phyloP scores from a whole-genome alignment of 2,888 invertebrate genomes.

The Plebejus argus region DNA sequence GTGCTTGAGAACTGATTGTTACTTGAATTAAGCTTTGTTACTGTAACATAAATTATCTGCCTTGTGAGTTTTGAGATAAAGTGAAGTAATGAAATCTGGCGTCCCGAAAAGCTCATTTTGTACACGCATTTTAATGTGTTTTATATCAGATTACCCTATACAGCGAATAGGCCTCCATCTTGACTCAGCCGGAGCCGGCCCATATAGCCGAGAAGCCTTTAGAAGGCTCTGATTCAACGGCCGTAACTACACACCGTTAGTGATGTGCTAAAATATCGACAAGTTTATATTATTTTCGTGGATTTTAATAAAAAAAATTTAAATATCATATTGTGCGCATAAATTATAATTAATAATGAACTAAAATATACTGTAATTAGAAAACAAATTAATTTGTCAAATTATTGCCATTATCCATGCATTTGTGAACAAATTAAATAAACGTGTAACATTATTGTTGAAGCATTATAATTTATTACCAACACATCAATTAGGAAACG shows the following conservation, averaged over 20 bases:
- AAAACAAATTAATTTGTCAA: background rate
- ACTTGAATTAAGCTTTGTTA: too few relatives aligned
- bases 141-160: conserved; percentile 21
- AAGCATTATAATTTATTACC: background rate
- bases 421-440: background rate
- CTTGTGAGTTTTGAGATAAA: background rate
- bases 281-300: conserved; percentile 4
- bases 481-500: background rate
- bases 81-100: background rate
- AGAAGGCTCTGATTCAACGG: conserved; percentile 66
- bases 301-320: too few relatives aligned
- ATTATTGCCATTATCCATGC: background rate
- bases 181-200: conserved; percentile 39
- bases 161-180: conserved; percentile 13
- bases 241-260: conserved; percentile 67
- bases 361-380: too few relatives aligned
- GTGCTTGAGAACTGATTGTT: too few relatives aligned
- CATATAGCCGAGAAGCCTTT: conserved; percentile 58
- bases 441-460: background rate
- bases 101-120: background rate
- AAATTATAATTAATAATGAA: too few relatives aligned
- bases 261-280: conserved; percentile 51
- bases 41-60: background rate
- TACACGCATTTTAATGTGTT: background rate
- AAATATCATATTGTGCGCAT: too few relatives aligned